Base-by-base conservation (phyloP, 2,797 vertebrate species). In the Anguilla anguilla region DNA sequence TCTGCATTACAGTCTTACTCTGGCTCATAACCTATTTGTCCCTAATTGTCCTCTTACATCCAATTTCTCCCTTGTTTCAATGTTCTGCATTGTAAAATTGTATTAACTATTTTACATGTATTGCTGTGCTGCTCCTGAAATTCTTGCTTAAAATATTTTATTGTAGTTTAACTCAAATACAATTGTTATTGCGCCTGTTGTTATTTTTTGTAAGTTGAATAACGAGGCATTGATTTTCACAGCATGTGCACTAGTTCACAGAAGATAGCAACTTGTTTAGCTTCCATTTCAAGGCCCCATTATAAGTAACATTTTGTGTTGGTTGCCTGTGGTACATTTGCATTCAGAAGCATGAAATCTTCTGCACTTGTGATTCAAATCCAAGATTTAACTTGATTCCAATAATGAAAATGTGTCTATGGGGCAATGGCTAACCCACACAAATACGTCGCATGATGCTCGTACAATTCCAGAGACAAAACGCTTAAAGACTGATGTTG, bases 31-130 rank as follows among this genome's bases (percentile, higher is more conserved):
- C 31, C 69, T 35, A 74, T 15, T n/a, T 67, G 6, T 46, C 43
- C 43, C 43, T 46, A 67, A 2, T 67, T 67, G n/a, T 10, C 87
- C 89, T 86, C 89, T 69, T 89, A 2, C 28, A 46, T 1, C 13
- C 2, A 2, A 13, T 85, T 85, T 35, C 28, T 35, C n/a, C 69
- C 11, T 79, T 79, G 39, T 79, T 77, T 79, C 39, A 79, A 74
- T 39, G 28, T 79, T 79, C 17, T 43, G 39, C 39, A 22, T 19
- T 79, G 6, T 69, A 28, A n/a, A 69, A 28, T 69, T 69, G 15
- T 19, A 28, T 6, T 61, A 61, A 15, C 72, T 39, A 17, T 43
- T 79, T 79, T 39, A 43, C 35, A 19, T 19, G 35, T 46, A 46
- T 17, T 59, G 15, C 13, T 59, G 64, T 69, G 64, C 28, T 69